Evolutionary conservation across 2,888 invertebrate genomes (phyloP).

Genomic region (Colostygia pectinataria): DNA sequence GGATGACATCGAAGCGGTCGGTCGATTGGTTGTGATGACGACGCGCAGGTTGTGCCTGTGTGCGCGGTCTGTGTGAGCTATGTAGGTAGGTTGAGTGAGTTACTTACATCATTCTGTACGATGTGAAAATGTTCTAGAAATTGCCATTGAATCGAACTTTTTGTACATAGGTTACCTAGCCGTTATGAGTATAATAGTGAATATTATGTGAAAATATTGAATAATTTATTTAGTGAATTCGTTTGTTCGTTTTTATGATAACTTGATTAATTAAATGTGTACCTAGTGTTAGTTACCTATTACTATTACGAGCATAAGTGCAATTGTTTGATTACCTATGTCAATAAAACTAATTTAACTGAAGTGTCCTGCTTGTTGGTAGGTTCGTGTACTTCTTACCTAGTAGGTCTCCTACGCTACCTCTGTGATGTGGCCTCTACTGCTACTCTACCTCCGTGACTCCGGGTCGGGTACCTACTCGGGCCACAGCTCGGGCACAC

Average conservation of each 20-base stretch:
- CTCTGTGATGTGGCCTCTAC: no score
- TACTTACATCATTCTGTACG: constrained; percentile 40
- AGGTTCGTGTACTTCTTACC: no score
- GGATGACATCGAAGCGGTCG: constrained; percentile 36
- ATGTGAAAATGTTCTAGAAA: constrained; percentile 49
- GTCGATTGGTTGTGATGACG: neutral
- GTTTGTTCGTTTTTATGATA: constrained; percentile 61
- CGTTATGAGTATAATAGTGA: constrained; percentile 40
- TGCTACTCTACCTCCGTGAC: no score
- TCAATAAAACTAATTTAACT: constrained; percentile 51
- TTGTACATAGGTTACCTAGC: constrained; percentile 51
- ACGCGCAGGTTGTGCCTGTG: constrained; percentile 4
- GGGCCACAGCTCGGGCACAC: no score
- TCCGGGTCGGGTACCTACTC: no score
- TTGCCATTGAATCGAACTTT: constrained; percentile 62
- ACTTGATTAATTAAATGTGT: constrained; percentile 72
- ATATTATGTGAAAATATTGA: constrained; percentile 28
- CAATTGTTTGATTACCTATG: constrained; percentile 71
- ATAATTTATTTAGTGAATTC: constrained; percentile 58
- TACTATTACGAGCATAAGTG: constrained; percentile 61
- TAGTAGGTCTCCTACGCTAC: no score
- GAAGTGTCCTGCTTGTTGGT: neutral
- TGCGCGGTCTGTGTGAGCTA: constrained; percentile 8
- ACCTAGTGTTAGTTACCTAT: constrained; percentile 50
- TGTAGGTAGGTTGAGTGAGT: constrained; percentile 13